phyloP scores from a whole-genome alignment of 2,797 vertebrate species.

The Oreochromis mossambicus region DNA sequence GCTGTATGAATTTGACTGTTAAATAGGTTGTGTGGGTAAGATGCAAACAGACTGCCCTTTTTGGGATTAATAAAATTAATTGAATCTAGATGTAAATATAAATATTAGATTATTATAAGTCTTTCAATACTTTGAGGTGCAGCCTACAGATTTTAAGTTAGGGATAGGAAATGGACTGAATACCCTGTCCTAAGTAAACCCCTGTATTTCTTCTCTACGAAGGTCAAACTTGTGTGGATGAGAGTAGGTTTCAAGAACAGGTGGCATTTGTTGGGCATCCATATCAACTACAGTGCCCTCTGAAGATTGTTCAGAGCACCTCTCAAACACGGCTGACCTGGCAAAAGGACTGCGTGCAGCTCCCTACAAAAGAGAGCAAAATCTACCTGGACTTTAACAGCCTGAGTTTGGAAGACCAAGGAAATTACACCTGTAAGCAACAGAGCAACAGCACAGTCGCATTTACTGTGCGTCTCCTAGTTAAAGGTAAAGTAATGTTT shows the following conservation, averaged over 20 bases:
- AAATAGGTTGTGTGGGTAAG: background rate
- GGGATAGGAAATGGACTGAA: background rate
- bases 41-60: background rate
- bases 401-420: conserved; percentile 37
- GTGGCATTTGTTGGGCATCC: conserved; percentile 19
- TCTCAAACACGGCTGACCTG: conserved; percentile 28
- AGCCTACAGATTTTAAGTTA: background rate
- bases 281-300: conserved; percentile 49
- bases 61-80: background rate
- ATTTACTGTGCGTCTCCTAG: conserved; percentile 50
- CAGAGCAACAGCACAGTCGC: conserved; percentile 29
- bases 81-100: background rate
- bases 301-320: background rate
- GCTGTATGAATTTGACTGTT: background rate
- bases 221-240: conserved; percentile 57
- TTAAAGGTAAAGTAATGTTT: conserved; percentile 46
- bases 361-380: conserved; percentile 20
- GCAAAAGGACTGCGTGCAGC: conserved; percentile 55
- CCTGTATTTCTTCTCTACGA: conserved; percentile 11
- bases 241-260: conserved; percentile 37
- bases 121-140: background rate
- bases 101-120: background rate
- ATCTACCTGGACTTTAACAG: conserved; percentile 49
- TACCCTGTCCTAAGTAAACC: background rate
- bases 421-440: conserved; percentile 66